These are phyloP conservation scores for Apostichopus leukothele DNA, from an alignment of 53 echinoderm and acorn worm species.

Conservation along the genomic window DNA sequence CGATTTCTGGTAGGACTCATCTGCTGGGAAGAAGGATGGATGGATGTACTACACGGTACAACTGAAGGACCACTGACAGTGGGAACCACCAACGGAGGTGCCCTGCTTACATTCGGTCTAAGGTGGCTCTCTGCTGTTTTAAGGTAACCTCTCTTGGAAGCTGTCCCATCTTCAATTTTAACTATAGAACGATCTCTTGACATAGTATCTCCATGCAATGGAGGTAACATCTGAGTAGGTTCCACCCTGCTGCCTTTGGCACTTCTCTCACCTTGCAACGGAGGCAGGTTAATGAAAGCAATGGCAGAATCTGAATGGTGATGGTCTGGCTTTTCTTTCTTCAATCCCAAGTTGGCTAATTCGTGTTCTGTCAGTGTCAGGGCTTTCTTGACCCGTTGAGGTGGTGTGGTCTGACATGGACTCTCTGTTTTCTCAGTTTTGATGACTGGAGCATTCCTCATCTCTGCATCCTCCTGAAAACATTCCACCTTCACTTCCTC, in stretches of 20 bases:
- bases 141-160: neutral
- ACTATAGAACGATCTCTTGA: neutral
- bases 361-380: slow-evolving; percentile 38
- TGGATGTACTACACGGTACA: slow-evolving; percentile 29
- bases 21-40: slow-evolving; percentile 61
- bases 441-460: neutral
- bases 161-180: neutral
- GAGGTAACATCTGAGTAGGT: neutral
- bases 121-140: neutral
- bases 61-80: neutral
- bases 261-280: slow-evolving; percentile 73
- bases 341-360: slow-evolving; percentile 60
- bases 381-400: slow-evolving; percentile 24
- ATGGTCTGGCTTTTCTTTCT: slow-evolving; percentile 76
- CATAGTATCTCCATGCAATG: neutral
- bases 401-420: slow-evolving; percentile 13
- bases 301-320: slow-evolving; percentile 84
- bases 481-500: slow-evolving; percentile 53
- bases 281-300: slow-evolving; percentile 92
- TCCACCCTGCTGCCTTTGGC: neutral
- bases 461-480: slow-evolving; percentile 46
- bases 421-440: slow-evolving; percentile 1
- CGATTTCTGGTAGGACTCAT: slow-evolving; percentile 84
- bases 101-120: neutral
- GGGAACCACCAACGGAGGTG: neutral